phyloP scores from a whole-genome alignment of 2,113 vertebrate species.

The Calonectris borealis region DNA sequence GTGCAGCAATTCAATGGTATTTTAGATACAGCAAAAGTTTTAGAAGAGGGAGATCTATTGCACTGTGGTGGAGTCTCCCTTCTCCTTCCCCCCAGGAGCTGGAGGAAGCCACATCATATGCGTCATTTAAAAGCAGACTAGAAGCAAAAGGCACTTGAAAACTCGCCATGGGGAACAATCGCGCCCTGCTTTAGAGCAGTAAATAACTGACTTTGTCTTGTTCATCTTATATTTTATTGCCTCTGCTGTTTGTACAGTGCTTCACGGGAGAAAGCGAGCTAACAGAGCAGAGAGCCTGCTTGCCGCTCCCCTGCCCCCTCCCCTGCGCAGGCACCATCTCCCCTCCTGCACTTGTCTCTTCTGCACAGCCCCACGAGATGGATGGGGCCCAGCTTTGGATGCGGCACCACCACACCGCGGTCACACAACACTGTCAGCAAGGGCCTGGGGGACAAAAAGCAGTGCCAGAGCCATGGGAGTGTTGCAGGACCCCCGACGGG shows the following conservation, averaged over 20 bases:
- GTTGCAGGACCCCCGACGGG: rapidly evolving
- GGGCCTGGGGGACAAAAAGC: background rate
- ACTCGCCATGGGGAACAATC: background rate
- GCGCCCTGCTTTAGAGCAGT: background rate
- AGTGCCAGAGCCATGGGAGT: background rate
- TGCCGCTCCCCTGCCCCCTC: rapidly evolving
- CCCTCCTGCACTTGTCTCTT: background rate
- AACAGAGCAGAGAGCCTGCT: background rate
- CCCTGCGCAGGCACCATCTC: background rate
- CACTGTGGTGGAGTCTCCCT: background rate
- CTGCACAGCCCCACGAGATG: background rate
- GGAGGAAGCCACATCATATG: background rate
- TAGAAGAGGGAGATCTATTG: background rate
- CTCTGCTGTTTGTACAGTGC: background rate
- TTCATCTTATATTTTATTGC: background rate
- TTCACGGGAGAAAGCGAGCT: rapidly evolving
- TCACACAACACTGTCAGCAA: background rate
- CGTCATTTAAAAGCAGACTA: background rate
- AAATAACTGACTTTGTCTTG: background rate
- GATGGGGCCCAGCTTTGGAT: background rate
- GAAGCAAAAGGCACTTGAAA: constrained; percentile 3
- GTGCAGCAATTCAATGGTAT: background rate
- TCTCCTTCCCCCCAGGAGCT: background rate
- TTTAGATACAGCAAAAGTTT: background rate
- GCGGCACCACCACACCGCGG: rapidly evolving